These are phyloP conservation scores for Panthera leo DNA, from an alignment of 2,113 vertebrate genomes.

Conservation along the genomic window DNA sequence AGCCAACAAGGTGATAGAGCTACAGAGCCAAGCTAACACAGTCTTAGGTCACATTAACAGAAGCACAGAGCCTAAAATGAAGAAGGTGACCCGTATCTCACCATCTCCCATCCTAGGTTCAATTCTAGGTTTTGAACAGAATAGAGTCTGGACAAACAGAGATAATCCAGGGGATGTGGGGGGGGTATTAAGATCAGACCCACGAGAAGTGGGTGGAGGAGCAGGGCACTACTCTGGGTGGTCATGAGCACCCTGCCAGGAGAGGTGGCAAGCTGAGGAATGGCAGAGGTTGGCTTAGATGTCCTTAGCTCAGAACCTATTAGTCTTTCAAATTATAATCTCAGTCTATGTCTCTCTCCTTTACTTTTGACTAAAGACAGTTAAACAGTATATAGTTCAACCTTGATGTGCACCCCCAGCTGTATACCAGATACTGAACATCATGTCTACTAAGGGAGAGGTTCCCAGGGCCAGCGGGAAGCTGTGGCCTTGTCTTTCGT, in stretches of 20 bases:
- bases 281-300: background rate
- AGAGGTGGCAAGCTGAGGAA: background rate
- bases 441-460: too few species aligned
- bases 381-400: background rate
- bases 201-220: background rate
- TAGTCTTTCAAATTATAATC: background rate
- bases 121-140: background rate
- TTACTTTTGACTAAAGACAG: background rate
- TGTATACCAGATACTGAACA: background rate
- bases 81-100: background rate
- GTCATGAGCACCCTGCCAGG: background rate
- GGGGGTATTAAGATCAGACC: background rate
- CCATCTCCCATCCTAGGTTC: background rate
- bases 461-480: background rate
- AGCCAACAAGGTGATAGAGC: background rate
- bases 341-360: background rate
- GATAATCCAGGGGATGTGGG: background rate
- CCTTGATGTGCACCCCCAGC: background rate
- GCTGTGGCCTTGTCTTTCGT: background rate
- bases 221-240: background rate
- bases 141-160: background rate
- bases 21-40: background rate
- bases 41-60: background rate
- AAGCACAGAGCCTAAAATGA: background rate
- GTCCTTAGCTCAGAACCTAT: background rate